Evolutionary conservation across 2,113 vertebrate genomes (phyloP).

Genomic region (Triplophysa siluroides): DNA sequence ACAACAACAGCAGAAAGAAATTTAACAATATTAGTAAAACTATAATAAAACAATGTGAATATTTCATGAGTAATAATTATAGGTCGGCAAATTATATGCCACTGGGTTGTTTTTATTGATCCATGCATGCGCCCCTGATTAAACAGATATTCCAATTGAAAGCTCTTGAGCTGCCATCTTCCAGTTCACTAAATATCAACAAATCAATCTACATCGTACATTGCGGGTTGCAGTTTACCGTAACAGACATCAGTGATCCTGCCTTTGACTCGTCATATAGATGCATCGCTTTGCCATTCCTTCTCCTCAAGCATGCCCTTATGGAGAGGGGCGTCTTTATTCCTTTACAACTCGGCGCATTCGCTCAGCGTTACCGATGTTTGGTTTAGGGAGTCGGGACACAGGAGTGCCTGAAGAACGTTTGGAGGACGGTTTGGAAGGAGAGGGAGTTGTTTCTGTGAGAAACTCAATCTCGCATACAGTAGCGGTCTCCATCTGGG

Average conservation of each 20-base stretch:
- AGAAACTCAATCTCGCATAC: constrained; percentile 90
- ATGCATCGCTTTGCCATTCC: constrained; percentile 8
- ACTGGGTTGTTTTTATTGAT: not conserved
- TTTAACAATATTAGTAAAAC: not conserved
- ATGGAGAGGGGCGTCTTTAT: constrained; percentile 3
- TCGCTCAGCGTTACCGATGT: not conserved
- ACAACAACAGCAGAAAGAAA: not conserved
- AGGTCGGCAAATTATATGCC: not conserved
- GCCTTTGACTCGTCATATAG: not conserved
- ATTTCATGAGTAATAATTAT: no score
- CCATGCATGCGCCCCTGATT: not conserved
- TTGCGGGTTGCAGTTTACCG: constrained; percentile 15
- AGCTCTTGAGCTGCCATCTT: not conserved
- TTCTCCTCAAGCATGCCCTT: not conserved
- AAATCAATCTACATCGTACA: not conserved
- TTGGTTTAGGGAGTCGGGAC: constrained; percentile 68
- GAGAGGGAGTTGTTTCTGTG: constrained; percentile 73
- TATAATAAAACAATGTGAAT: not conserved
- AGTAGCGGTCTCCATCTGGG: constrained; percentile 89
- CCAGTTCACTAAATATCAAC: not conserved
- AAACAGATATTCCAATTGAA: not conserved
- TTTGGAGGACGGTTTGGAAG: constrained; percentile 80
- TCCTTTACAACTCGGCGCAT: constrained; percentile 3
- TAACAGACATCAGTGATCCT: constrained; percentile 2
- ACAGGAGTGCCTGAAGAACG: constrained; percentile 75